phyloP scores from a whole-genome alignment of 2,113 vertebrate species.

The Psilopsiagon aurifrons region DNA sequence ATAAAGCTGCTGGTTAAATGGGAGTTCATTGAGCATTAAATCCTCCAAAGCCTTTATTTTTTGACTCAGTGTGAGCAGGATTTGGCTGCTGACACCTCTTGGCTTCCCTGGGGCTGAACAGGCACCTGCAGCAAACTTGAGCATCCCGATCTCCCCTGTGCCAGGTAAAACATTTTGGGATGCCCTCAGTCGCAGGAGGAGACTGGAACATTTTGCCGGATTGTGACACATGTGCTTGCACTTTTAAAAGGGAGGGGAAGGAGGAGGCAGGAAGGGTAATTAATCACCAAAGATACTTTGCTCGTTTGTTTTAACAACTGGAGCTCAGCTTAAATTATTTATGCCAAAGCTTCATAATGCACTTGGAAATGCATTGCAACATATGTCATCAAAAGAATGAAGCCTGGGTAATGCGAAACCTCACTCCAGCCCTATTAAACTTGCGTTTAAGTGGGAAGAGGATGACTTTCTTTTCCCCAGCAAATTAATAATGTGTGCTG shows the following conservation, averaged over 20 bases:
- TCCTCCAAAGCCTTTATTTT: not conserved
- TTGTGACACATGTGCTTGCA: not conserved
- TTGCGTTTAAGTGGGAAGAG: slow-evolving; percentile 3
- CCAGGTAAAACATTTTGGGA: not conserved
- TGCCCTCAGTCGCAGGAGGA: not conserved
- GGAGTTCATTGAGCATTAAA: not conserved
- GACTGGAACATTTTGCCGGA: not conserved
- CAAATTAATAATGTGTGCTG: slow-evolving; percentile 61
- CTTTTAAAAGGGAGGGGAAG: not conserved
- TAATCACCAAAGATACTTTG: slow-evolving; percentile 23
- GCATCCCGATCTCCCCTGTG: not conserved
- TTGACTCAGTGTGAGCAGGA: accelerated
- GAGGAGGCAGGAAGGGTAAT: slow-evolving; percentile 3
- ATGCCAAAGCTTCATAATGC: slow-evolving; percentile 32
- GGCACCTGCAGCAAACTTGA: accelerated
- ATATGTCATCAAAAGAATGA: slow-evolving; percentile 22
- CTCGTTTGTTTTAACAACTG: slow-evolving; percentile 60
- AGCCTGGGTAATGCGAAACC: slow-evolving; percentile 19
- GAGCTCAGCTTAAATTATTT: slow-evolving; percentile 62
- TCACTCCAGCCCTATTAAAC: not conserved
- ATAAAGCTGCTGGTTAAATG: not conserved
- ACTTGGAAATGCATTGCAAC: slow-evolving; percentile 54
- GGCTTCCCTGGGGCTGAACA: not conserved
- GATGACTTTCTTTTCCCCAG: not conserved
- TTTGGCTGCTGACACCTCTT: not conserved